Percentiles rank a stretch among this genome's conserved stretches.
Conservation (phyloP, 2,888 invertebrate genomes). For the Archips xylosteana region DNA sequence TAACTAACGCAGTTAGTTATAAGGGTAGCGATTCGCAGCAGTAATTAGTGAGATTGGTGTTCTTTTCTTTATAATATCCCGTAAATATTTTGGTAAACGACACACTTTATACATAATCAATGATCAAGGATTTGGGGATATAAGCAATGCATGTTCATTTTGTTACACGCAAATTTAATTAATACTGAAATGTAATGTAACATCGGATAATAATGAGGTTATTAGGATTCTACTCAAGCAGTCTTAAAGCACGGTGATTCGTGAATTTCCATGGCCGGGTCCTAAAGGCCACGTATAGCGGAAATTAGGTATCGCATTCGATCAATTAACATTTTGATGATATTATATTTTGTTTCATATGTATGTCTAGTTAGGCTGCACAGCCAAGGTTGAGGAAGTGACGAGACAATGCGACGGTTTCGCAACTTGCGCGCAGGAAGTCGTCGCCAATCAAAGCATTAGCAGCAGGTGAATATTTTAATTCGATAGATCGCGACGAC, state of each 20-base stretch:
- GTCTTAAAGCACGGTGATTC: constrained; percentile 29
- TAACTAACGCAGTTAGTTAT: too few species aligned
- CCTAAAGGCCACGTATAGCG: constrained; percentile 36
- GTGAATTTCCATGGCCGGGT: constrained; percentile 36
- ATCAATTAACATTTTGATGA: constrained; percentile 34
- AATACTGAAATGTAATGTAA: background rate
- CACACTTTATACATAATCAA: background rate
- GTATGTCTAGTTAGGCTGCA: constrained; percentile 19
- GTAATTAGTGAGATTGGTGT: too few species aligned
- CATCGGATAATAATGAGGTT: constrained; percentile 28
- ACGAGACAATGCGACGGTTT: constrained; percentile 66
- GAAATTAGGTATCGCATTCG: constrained; percentile 24
- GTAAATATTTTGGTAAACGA: too few species aligned
- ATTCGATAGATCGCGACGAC: constrained; percentile 40
- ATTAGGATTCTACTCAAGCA: constrained; percentile 29
- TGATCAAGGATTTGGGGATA: background rate
- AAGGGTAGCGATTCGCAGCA: too few species aligned
- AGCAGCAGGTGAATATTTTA: constrained; percentile 48
- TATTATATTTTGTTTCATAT: constrained; percentile 37
- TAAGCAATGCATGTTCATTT: background rate
- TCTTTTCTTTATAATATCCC: too few species aligned
- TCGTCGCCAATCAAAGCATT: constrained; percentile 62
- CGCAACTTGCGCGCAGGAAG: constrained; percentile 67
- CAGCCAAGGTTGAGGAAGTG: constrained; percentile 72
- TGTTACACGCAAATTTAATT: background rate